phyloP scores from a whole-genome alignment of 2,888 invertebrate genomes.

The Lepidochrysops patricia region DNA sequence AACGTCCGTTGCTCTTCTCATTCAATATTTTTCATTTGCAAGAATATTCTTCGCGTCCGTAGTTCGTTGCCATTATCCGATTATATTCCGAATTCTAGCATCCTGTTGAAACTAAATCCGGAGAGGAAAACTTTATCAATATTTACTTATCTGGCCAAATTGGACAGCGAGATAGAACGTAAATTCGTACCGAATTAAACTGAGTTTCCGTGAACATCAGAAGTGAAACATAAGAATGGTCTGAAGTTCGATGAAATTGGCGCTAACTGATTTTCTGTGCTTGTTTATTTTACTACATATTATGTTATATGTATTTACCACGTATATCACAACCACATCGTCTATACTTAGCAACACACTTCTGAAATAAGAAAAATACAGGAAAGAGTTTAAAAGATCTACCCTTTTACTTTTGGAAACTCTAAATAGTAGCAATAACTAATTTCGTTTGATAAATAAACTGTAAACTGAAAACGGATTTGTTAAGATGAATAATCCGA shows the following conservation, averaged over 20 bases:
- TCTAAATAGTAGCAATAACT: no score
- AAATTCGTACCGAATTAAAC: conserved; percentile 22
- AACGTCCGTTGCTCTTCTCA: no score
- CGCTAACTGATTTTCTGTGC: background rate
- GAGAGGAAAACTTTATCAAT: conserved; percentile 27
- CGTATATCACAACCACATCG: background rate
- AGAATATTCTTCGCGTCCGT: background rate
- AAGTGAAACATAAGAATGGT: conserved; percentile 10
- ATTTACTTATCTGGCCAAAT: conserved; percentile 28
- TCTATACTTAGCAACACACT: no score
- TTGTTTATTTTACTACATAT: background rate
- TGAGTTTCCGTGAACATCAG: conserved; percentile 16
- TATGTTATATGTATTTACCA: background rate
- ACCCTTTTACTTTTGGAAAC: no score
- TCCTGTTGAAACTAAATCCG: conserved; percentile 20
- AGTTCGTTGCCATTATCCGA: background rate
- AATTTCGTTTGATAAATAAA: no score
- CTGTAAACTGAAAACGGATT: no score
- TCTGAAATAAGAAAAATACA: no score
- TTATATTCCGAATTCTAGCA: background rate
- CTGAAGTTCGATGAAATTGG: background rate
- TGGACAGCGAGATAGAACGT: conserved; percentile 24
- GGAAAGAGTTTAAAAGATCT: no score
- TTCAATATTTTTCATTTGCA: no score
- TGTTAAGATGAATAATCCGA: no score